phyloP scores from a whole-genome alignment of 2,888 invertebrate genomes.

The Dorcus hopei region DNA sequence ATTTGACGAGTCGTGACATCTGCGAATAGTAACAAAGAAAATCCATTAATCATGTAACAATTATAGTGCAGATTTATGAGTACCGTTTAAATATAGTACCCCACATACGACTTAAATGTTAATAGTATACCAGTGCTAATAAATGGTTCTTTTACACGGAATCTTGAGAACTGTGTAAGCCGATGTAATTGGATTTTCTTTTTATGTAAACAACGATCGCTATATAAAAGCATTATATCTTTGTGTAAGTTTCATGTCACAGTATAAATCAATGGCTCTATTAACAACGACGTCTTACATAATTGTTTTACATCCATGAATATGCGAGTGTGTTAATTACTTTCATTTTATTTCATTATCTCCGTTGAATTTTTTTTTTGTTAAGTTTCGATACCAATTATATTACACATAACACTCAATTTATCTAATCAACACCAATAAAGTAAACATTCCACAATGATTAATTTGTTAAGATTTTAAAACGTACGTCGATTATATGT shows the following conservation, averaged over 20 bases:
- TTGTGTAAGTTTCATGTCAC: not conserved
- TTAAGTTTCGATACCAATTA: not conserved
- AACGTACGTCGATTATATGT: too few species aligned
- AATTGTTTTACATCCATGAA: constrained; percentile 6
- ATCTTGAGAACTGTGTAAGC: constrained; percentile 4
- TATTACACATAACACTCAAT: not conserved
- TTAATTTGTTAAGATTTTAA: not conserved
- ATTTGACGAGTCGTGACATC: constrained; percentile 14
- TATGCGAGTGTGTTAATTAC: constrained; percentile 3
- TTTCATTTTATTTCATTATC: not conserved
- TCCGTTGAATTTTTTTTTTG: not conserved
- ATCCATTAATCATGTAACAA: constrained; percentile 8
- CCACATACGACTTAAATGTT: constrained; percentile 9
- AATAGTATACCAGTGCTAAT: constrained; percentile 6
- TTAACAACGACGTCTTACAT: constrained; percentile 3
- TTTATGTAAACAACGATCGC: constrained; percentile 3
- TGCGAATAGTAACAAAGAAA: constrained; percentile 11
- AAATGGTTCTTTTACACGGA: constrained; percentile 9
- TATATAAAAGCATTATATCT: not conserved
- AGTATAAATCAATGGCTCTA: not conserved
- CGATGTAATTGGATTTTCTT: constrained; percentile 10
- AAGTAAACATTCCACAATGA: not conserved
- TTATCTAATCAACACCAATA: not conserved
- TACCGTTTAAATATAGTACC: constrained; percentile 1
- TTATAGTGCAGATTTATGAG: constrained; percentile 9